Evolutionary conservation across 2,113 vertebrate genomes (phyloP), one percentile per base, ranked within the genome.

Genomic region (Equus przewalskii): DNA sequence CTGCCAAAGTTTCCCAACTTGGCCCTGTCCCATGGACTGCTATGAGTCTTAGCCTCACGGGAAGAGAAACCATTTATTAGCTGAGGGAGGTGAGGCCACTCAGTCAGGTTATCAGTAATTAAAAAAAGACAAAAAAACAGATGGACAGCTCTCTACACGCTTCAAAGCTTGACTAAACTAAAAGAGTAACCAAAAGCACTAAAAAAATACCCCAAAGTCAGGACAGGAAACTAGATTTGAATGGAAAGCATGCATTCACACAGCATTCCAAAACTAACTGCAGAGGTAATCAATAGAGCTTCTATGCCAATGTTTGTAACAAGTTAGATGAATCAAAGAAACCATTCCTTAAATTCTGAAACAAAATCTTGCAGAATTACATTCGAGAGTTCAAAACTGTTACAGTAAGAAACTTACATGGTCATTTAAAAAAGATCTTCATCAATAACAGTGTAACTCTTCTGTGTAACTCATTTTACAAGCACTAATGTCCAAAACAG

Each of bases 221-320:
- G 60, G n/a, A 85, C 60, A 86, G 75, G 73, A 90, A 81, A 82
- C 58, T 54, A 67, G 24, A 85, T 80, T 7, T 91, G 64, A 92
- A 56, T 26, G 12, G 65, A 85, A 95, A 56, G 54, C 73, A 72
- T 36, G 12, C 14, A 49, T 13, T 79, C 22, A 70, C 21, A 65
- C 0, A 26, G 30, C 56, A 90, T 86, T 94, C 62, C 64, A 60
- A 72, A 87, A 84, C 54, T 56, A 78, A 62, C 41, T 44, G 24
- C 76, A 70, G n/a, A 82, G 87, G 49, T 5, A 33, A 88, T 41
- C 75, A 79, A 64, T 4, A 64, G 12, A 82, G 85, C 72, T 80
- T 73, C 46, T 21, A 64, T 5, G 51, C 5, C 73, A 87, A 60
- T 18, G 12, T 41, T 81, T 41, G 15, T 30, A 96, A 85, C n/a